A percentile compares a stretch with the other conserved stretches of the same genome.
phyloP scores from a whole-genome alignment of 2,888 invertebrate species.

The Neoaliturus tenellus region DNA sequence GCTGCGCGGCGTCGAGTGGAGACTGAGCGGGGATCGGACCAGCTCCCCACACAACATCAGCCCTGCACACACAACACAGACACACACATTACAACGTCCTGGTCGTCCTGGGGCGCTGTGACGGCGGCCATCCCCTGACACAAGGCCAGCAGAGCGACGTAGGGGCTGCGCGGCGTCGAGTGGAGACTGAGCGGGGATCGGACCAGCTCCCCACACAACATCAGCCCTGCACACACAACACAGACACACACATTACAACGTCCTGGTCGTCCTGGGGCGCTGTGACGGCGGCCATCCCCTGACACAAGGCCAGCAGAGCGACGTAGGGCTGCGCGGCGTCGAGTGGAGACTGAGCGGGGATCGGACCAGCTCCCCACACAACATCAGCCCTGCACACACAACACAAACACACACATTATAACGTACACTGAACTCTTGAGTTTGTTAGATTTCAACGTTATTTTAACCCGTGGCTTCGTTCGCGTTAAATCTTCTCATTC shows the following conservation, averaged over 20 bases:
- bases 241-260: too few relatives aligned
- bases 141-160: slow-evolving; percentile 77
- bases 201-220: slow-evolving; percentile 76
- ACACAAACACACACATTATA: too few relatives aligned
- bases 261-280: slow-evolving; percentile 75
- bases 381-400: slow-evolving; percentile 70
- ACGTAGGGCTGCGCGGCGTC: slow-evolving; percentile 75
- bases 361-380: slow-evolving; percentile 75
- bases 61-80: slow-evolving; percentile 33
- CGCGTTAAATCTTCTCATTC: too few relatives aligned
- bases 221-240: slow-evolving; percentile 65
- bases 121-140: slow-evolving; percentile 77
- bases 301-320: slow-evolving; percentile 77
- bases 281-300: slow-evolving; percentile 76
- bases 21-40: slow-evolving; percentile 73
- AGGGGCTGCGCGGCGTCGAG: slow-evolving; percentile 74
- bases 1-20: slow-evolving; percentile 71
- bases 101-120: slow-evolving; percentile 76
- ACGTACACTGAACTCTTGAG: too few relatives aligned
- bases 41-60: slow-evolving; percentile 75
- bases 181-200: slow-evolving; percentile 72
- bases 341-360: slow-evolving; percentile 71
- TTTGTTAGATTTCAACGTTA: too few relatives aligned
- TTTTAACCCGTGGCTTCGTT: too few relatives aligned
- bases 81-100: too few relatives aligned